Conservation (phyloP, 2,888 invertebrate genomes). For the Neoscelio sp. region DNA sequence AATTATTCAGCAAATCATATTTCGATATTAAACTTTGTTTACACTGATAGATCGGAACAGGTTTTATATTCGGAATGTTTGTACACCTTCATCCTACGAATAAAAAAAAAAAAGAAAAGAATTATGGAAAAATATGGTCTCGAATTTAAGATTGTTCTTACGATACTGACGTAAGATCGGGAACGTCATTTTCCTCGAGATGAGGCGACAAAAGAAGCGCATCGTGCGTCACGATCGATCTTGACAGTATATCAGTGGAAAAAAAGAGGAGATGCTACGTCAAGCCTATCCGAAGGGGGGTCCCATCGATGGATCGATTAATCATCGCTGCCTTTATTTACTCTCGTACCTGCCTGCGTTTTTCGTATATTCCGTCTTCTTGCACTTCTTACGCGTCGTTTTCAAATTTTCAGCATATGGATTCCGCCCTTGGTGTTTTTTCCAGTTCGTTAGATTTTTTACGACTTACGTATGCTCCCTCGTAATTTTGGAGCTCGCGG, state of each 20-base stretch:
- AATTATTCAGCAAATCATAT: conserved; percentile 27
- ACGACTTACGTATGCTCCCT: conserved; percentile 53
- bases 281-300: conserved; percentile 65
- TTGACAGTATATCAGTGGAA: conserved; percentile 65
- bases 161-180: conserved; percentile 62
- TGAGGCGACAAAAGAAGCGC: conserved; percentile 67
- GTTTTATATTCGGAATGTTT: conserved; percentile 38
- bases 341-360: conserved; percentile 71
- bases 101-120: conserved; percentile 57
- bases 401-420: conserved; percentile 66
- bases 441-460: conserved; percentile 65
- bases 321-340: conserved; percentile 78
- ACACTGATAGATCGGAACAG: conserved; percentile 33
- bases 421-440: conserved; percentile 63
- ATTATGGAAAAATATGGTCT: conserved; percentile 63
- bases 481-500: conserved; percentile 52
- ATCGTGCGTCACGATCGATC: conserved; percentile 69
- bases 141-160: conserved; percentile 64
- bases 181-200: conserved; percentile 68
- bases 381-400: conserved; percentile 65
- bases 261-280: conserved; percentile 65
- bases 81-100: conserved; percentile 36
- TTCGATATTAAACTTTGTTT: conserved; percentile 37
- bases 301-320: conserved; percentile 78
- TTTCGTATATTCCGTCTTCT: conserved; percentile 60